Evolutionary conservation across 2,888 invertebrate genomes (phyloP), one percentile per base, ranked within the genome.

Genomic region (Gymnoscelis rufifasciata): DNA sequence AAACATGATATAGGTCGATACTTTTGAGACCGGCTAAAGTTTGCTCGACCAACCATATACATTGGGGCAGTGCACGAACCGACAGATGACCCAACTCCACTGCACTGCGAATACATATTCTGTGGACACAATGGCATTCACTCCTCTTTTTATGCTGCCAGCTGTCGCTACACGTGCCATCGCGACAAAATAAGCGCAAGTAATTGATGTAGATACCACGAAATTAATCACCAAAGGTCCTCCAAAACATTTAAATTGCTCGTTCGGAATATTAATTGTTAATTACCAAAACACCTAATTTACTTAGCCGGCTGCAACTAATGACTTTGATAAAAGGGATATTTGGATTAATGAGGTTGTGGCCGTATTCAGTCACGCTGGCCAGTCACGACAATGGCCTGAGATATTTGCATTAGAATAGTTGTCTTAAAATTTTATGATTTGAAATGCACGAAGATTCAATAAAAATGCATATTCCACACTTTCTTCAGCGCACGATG

Each of bases 251-350:
- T 74, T 70, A 69, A 72, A 64, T 68, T 71, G 64, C 65, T 68
- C 70, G 62, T 74, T 78, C 60, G 38, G 54, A 69, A 69, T 66
- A 72, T 78, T 76, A 73, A 68, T 61, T 69, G 65, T 65, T 78
- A 77, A 83, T 83, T 77, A 78, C 60, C 46, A 65, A 71, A 69
- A 68, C 67, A 68, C 64, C 71, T 67, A 66, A 74, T 71, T 72
- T 65, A 54, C 56, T 37, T 30, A 45, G 42, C 54, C 53, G 62
- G 57, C 61, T 61, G 59, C 54, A 57, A 50, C 55, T 53, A 66
- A 78, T 64, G 60, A 59, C 64, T 70, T 74, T 57, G 58, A 68
- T 68, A 65, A 59, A 68, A 64, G 56, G 64, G 64, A 38, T 45
- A 42, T 45, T 45, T 38, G 42, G 30, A 42, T 45, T 42, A 39